These are phyloP conservation scores for Yponomeuta evonymella DNA, from an alignment of 2,888 invertebrate species.

Conservation along the genomic window DNA sequence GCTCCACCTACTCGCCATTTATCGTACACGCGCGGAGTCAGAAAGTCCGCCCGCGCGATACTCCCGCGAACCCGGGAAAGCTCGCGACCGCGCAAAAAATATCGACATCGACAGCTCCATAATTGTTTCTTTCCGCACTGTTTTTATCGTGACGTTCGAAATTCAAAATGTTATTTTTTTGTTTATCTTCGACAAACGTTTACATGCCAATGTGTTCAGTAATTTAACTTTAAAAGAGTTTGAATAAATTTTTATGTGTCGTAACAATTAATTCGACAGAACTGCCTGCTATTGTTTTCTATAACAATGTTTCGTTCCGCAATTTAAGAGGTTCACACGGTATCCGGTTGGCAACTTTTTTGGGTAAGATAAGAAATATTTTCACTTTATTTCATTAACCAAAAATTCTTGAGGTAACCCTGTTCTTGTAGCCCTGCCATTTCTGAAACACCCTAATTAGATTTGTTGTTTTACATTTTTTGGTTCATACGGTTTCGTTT, in stretches of 20 bases:
- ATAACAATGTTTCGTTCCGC: constrained; percentile 43
- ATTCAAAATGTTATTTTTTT: background rate
- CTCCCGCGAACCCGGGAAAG: constrained; percentile 18
- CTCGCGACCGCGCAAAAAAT: constrained; percentile 17
- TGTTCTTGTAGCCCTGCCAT: no score
- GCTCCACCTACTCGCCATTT: constrained; percentile 53
- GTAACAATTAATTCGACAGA: constrained; percentile 11
- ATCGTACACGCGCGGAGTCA: constrained; percentile 58
- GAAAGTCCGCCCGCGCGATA: constrained; percentile 48
- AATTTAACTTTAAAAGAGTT: background rate
- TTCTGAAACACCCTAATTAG: no score
- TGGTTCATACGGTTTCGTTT: no score
- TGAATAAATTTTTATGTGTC: background rate
- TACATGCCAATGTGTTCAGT: background rate
- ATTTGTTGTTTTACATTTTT: no score
- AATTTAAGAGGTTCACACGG: constrained; percentile 44
- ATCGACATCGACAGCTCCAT: background rate
- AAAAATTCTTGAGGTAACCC: no score
- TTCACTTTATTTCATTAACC: background rate
- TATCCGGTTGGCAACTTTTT: constrained; percentile 32
- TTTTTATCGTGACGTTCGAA: background rate
- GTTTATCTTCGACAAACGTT: background rate
- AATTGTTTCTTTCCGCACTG: background rate
- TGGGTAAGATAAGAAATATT: constrained; percentile 38
- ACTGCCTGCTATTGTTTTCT: constrained; percentile 15